Conservation (phyloP, 2,797 vertebrate species). For the Xiphophorus birchmanni region DNA sequence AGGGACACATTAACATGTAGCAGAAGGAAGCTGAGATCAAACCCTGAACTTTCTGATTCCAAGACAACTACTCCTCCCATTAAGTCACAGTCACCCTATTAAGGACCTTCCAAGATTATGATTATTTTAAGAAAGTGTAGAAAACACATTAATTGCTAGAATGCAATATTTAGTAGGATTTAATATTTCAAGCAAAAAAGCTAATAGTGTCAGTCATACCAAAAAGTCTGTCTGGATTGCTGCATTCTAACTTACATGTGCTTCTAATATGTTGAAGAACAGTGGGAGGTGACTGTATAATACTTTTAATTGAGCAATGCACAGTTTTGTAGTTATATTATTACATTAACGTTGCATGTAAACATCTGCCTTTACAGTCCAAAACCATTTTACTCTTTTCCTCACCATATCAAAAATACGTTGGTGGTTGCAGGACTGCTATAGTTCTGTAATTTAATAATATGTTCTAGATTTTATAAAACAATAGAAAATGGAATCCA, state of each 20-base stretch:
- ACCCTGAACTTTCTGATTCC: background rate
- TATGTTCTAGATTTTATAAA: conserved; percentile 46
- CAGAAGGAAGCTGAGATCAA: background rate
- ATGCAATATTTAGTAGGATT: background rate
- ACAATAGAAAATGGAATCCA: conserved; percentile 59
- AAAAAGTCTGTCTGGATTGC: background rate
- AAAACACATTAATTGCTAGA: background rate
- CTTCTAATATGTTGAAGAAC: background rate
- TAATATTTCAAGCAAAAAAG: background rate
- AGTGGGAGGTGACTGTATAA: background rate
- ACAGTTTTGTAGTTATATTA: background rate
- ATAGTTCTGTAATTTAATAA: conserved; percentile 7
- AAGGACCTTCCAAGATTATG: background rate
- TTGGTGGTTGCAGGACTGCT: background rate
- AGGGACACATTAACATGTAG: background rate
- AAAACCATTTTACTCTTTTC: background rate
- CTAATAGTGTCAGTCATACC: background rate
- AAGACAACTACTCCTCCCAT: background rate
- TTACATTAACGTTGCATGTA: background rate
- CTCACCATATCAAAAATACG: background rate
- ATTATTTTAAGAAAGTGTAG: too few relatives aligned
- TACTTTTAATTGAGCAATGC: background rate
- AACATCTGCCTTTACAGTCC: background rate
- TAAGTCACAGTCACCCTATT: background rate
- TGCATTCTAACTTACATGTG: background rate